phyloP scores from a whole-genome alignment of 2,888 invertebrate genomes.

The Tachina lurida region DNA sequence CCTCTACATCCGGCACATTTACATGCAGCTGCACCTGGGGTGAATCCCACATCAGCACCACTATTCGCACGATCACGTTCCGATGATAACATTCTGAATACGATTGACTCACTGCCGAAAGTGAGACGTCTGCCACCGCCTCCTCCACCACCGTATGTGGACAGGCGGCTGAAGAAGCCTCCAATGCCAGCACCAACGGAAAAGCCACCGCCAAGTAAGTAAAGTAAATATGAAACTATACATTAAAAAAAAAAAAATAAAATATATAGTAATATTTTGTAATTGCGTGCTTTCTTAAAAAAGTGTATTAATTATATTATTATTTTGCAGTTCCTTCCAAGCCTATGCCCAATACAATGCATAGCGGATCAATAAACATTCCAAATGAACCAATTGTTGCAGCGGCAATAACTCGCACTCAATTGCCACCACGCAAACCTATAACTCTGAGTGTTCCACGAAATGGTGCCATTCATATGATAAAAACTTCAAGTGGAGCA shows the following conservation, averaged over 20 bases:
- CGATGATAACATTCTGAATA: constrained; percentile 91
- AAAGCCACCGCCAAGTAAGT: constrained; percentile 83
- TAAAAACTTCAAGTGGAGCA: constrained; percentile 80
- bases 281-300: not conserved
- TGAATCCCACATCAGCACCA: constrained; percentile 82
- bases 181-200: constrained; percentile 84
- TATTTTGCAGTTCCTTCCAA: constrained; percentile 80
- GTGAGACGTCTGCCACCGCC: constrained; percentile 85
- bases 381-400: constrained; percentile 35
- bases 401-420: constrained; percentile 67
- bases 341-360: constrained; percentile 73
- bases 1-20: constrained; percentile 85
- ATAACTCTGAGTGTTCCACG: constrained; percentile 76
- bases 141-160: constrained; percentile 84
- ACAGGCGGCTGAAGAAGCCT: constrained; percentile 82
- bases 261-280: not conserved
- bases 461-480: constrained; percentile 78
- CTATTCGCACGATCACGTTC: constrained; percentile 89
- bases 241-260: too few relatives aligned
- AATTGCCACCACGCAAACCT: constrained; percentile 78
- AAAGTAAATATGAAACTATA: not conserved
- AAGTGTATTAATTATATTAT: constrained; percentile 17
- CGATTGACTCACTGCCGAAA: constrained; percentile 84
- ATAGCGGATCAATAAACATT: constrained; percentile 46
- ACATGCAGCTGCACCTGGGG: constrained; percentile 71